These are phyloP conservation scores for Microctenopoma stevenorrisi DNA, from an alignment of 2,797 vertebrate species.

Conservation along the genomic window DNA sequence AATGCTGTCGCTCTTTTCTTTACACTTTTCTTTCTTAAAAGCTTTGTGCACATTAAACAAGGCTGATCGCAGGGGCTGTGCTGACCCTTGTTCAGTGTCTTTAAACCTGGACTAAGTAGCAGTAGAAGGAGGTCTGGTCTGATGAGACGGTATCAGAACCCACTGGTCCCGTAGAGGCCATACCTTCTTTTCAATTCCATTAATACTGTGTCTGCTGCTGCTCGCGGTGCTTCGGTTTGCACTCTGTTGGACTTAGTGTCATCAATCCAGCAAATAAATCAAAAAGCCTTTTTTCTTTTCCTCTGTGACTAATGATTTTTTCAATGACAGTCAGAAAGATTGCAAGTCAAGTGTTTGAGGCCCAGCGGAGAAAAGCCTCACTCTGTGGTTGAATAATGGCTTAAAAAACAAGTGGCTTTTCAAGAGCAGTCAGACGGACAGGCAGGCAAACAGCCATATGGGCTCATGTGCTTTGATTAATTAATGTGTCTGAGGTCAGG, in stretches of 20 bases:
- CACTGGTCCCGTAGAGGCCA: too few relatives aligned
- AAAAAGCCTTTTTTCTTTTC: conserved; percentile 13
- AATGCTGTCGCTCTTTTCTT: neutral
- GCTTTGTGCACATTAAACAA: too few relatives aligned
- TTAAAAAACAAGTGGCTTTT: neutral
- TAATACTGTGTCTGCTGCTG: too few relatives aligned
- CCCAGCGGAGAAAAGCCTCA: neutral
- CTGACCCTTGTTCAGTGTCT: too few relatives aligned
- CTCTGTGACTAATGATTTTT: conserved; percentile 14
- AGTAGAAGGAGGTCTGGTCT: too few relatives aligned
- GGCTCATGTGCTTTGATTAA: conserved; percentile 40
- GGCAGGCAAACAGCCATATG: conserved; percentile 11
- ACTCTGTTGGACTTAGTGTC: neutral
- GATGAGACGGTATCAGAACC: too few relatives aligned
- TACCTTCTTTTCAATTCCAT: too few relatives aligned
- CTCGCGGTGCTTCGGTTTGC: too few relatives aligned
- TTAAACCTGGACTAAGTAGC: too few relatives aligned
- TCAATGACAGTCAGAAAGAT: neutral
- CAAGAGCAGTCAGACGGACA: conserved; percentile 6
- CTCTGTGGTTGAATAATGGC: neutral
- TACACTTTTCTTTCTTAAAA: too few relatives aligned
- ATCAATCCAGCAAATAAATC: conserved; percentile 18
- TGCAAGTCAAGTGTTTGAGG: conserved; percentile 10
- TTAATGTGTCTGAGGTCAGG: conserved; percentile 49
- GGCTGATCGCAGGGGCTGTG: too few relatives aligned